phyloP scores from a whole-genome alignment of 2,113 vertebrate genomes.

The Osmerus eperlanus region DNA sequence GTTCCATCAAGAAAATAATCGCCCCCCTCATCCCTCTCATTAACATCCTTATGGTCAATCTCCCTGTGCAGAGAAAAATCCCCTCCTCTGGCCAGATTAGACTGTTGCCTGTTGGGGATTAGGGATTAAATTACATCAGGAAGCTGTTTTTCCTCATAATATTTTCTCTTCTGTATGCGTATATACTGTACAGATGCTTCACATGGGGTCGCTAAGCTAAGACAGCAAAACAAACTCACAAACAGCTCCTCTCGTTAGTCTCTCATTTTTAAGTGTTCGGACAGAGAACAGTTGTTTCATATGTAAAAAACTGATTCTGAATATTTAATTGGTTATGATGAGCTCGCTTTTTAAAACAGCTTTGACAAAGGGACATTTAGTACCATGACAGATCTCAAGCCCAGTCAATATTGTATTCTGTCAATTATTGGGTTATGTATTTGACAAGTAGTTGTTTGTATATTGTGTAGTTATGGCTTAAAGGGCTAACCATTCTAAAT shows the following conservation, averaged over 20 bases:
- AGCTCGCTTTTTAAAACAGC: no score
- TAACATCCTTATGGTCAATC: constrained; percentile 54
- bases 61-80: constrained; percentile 34
- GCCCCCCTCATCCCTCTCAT: constrained; percentile 45
- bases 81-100: constrained; percentile 48
- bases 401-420: no score
- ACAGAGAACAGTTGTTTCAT: neutral
- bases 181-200: neutral
- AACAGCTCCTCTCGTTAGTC: neutral
- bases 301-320: neutral
- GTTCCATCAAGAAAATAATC: neutral
- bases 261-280: no score
- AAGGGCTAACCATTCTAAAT: neutral
- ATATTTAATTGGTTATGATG: no score
- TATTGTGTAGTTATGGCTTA: neutral
- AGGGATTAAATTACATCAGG: constrained; percentile 33
- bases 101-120: constrained; percentile 40
- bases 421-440: no score
- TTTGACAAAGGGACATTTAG: no score
- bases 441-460: no score
- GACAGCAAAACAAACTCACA: constrained; percentile 1
- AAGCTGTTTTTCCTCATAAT: constrained; percentile 23
- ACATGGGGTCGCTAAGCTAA: neutral
- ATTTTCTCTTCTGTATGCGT: neutral
- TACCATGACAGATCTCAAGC: no score